A percentile compares a stretch with the other conserved stretches of the same genome.
phyloP scores from a whole-genome alignment of 1,140 invertebrate genomes.

The Temnothorax longispinosus region DNA sequence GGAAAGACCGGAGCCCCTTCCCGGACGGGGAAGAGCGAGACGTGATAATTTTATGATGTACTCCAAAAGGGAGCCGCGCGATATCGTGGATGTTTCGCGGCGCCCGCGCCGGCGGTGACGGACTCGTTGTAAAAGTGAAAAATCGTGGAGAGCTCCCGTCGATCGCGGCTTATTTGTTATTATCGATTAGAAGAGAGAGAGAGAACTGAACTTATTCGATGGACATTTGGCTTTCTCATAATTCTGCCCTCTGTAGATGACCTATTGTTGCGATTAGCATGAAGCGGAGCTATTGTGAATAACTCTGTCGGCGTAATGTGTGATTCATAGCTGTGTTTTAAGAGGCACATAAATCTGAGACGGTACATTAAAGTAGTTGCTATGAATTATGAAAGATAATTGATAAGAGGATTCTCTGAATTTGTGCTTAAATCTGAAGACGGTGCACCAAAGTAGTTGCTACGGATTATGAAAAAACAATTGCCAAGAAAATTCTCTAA shows the following conservation, averaged over 20 bases:
- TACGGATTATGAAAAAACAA: too few relatives aligned
- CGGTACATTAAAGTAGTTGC: not conserved
- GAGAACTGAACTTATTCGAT: not conserved
- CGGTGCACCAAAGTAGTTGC: too few relatives aligned
- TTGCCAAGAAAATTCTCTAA: not conserved
- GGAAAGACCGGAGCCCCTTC: too few relatives aligned
- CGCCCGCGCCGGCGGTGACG: too few relatives aligned
- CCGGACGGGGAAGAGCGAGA: too few relatives aligned
- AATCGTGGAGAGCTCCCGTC: not conserved
- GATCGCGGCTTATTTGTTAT: not conserved
- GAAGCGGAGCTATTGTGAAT: constrained; percentile 33
- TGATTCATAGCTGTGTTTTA: constrained; percentile 45
- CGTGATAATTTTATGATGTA: too few relatives aligned
- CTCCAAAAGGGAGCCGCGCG: too few relatives aligned
- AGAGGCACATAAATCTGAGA: constrained; percentile 9
- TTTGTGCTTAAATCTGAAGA: not conserved
- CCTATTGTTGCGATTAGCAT: constrained; percentile 30
- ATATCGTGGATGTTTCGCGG: too few relatives aligned
- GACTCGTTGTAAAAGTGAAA: not conserved
- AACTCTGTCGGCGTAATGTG: constrained; percentile 16
- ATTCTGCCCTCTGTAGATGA: constrained; percentile 14
- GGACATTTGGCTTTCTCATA: constrained; percentile 6
- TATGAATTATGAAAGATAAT: not conserved
- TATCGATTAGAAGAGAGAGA: constrained; percentile 24
- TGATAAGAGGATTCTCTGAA: not conserved